phyloP scores from a whole-genome alignment of 1,140 invertebrate species.

The Zaprionus africanus region DNA sequence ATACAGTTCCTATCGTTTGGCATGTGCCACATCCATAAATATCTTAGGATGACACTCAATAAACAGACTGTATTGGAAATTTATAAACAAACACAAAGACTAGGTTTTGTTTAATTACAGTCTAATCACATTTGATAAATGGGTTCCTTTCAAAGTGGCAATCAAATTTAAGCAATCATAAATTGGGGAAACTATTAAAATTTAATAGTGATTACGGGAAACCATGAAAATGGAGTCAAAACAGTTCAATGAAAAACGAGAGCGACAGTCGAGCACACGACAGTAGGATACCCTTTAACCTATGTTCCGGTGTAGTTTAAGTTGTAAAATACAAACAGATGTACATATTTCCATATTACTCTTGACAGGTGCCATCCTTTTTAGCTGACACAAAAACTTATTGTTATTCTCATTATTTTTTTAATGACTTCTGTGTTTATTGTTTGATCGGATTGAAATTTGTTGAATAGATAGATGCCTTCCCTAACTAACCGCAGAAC shows the following conservation, averaged over 20 bases:
- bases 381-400: no score
- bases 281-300: no score
- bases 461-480: no score
- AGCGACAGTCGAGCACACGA: no score
- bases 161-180: not conserved
- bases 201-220: not conserved
- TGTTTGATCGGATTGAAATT: no score
- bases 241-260: not conserved
- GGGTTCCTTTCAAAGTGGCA: not conserved
- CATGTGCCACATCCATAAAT: conserved; percentile 54
- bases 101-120: conserved; percentile 26
- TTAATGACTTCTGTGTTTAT: no score
- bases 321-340: no score
- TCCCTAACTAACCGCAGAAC: no score
- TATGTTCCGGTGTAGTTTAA: no score
- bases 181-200: not conserved
- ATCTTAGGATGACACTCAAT: conserved; percentile 52
- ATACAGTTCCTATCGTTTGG: conserved; percentile 1
- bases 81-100: conserved; percentile 20
- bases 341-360: no score
- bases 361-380: no score
- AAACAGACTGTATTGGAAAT: conserved; percentile 60
- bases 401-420: no score
- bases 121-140: conserved; percentile 15
- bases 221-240: not conserved